These are phyloP conservation scores for Lytechinus pictus DNA, from an alignment of 35 echinoderm and acorn worm species.

Conservation along the genomic window DNA sequence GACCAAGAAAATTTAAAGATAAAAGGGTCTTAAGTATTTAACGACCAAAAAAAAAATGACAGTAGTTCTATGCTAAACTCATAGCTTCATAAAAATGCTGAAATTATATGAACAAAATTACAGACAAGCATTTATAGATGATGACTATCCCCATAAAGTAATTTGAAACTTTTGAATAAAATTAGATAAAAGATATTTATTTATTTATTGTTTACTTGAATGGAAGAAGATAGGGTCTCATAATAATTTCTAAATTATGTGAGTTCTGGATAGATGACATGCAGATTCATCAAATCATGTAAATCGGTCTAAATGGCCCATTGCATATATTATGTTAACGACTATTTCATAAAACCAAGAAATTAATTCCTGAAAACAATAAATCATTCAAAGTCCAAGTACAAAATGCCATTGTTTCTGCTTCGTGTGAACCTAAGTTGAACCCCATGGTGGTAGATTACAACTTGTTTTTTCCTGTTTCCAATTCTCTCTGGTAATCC, in stretches of 20 bases:
- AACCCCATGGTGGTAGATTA: conserved; percentile 18
- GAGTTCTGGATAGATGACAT: too few relatives aligned
- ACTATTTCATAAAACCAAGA: background rate
- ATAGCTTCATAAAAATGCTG: background rate
- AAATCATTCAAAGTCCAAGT: conserved; percentile 13
- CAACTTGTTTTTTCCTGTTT: conserved; percentile 56
- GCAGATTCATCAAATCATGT: background rate
- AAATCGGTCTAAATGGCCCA: background rate
- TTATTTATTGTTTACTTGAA: background rate
- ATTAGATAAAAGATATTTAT: background rate
- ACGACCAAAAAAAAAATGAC: background rate
- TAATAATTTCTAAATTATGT: too few relatives aligned
- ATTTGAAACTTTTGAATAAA: background rate
- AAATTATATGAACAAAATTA: background rate
- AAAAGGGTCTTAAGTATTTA: background rate
- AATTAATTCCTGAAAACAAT: background rate
- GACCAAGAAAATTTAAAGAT: background rate
- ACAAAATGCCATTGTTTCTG: background rate
- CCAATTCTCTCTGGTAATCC: background rate
- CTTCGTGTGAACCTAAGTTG: background rate
- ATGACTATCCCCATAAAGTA: background rate
- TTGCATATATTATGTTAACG: background rate
- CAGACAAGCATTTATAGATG: background rate
- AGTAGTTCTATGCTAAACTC: background rate
- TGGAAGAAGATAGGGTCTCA: background rate